Evolutionary conservation across 1,140 invertebrate species (phyloP), one percentile per base, ranked within the genome.

Genomic region (Alviniconcha marisindica): DNA sequence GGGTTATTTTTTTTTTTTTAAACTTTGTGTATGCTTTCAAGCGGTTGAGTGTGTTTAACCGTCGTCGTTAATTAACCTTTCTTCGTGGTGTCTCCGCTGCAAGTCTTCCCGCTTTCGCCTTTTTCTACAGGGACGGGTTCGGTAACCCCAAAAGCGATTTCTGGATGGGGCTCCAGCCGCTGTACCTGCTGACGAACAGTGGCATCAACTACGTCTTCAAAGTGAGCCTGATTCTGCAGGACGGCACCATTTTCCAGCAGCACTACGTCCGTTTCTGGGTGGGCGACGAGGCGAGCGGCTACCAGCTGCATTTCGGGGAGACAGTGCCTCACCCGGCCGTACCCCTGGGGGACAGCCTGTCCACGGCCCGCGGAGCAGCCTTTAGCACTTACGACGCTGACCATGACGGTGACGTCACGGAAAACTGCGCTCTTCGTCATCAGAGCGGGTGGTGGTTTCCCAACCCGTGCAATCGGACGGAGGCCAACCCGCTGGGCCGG

Each of bases 351-450:
- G 82, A 83, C 74, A 36, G 51, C 31, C 33, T 79, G 54, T 66
- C 40, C 10, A 18, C 18, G 38, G 18, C 63, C 31, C 40, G 18
- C 10, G 83, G 77, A 2, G 24, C 42, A 4, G 33, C 40, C 12
- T 84, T 84, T 77, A 79, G 77, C 77, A 80, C 83, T 33, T 80
- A 80, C n/a, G 83, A 84, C 74, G 44, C 60, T 10, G 83, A 84
- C 36, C 77, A 80, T 48, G 83, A 84, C 28, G 82, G 31, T 38
- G 60, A 84, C 66, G 44, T 5, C 28, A 31, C 18, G 31, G 42
- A 5, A 18, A 84, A 51, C 74, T 84, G 83, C 54, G 63, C 83
- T 38, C 28, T 33, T 24, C 77, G 54, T 38, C 77, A 84, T 33
- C 38, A 54, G 1, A 40, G 36, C 24, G 83, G 63, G 21, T 84